Base-by-base conservation (phyloP, 2,888 invertebrate genomes). In the Cyclophora punctaria region DNA sequence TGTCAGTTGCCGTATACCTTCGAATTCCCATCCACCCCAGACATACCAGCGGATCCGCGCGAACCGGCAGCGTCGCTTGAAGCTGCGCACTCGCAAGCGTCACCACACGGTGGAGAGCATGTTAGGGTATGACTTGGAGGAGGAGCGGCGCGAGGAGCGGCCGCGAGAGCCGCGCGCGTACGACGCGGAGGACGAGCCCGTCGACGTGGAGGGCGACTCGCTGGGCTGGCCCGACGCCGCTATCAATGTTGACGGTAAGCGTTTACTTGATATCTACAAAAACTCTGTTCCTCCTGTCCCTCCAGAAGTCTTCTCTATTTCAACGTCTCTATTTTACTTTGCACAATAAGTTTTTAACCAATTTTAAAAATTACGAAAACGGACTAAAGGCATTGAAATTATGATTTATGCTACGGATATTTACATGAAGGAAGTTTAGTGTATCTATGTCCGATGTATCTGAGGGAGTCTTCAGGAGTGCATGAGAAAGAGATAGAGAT, bases 21-120 rank as follows among this genome's bases (percentile, higher is more conserved):
- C 33, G 35, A 44, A 3, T 33, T 41, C 20, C 7, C 46, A 34
- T 33, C 34, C 52, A 50, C 33, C 5, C 20, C 63, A 89, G 89
- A 89, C 89, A 2, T 89, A 87, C 59, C 89, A 89, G 58, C 81
- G 89, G 41, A 89, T 89, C 55, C 83, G 89, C 34, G 89, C 89
- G 0, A 89, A 89, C 64, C 83, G 89, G 0, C 89, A 89, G 67
- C 82, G 89, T 2, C 82, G 89, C 3, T 64, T 89, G 49, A 88
- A 89, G 66, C 68, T 88, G 65, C 87, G 89, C 57, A 88, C 89
- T 0, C 86, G 89, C 66, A 89, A 89, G 62, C 88, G 89, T 0
- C 89, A 89, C 66, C 89, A 89, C 69, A 88, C 89, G 0, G 89
- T 89, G n/a, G 89, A 89, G 71, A 88, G 88, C 67, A 86, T 89